Evolutionary conservation across 30 jellyfish, hydroid and myxozoan species (phyloP), one percentile per base, ranked within the genome.

Genomic region (Turritopsis rubra): DNA sequence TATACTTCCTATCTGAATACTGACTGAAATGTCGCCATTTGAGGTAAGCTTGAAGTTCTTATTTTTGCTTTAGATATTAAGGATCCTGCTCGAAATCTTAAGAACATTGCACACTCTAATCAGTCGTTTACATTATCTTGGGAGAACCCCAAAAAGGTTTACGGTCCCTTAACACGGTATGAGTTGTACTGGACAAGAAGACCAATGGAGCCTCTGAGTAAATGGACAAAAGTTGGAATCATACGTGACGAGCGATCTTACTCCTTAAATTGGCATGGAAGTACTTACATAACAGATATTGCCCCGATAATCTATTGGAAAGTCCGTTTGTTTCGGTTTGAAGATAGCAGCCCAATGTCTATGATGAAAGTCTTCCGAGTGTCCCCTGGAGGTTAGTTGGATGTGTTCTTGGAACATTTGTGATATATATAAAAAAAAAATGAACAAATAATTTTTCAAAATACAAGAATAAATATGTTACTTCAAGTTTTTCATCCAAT

Each of bases 341-440:
- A 52, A 20, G 94, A 95, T 23, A 74, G 52, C 22, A 96, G 99
- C 18, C 99, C 99, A 20, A 79, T 93, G 74, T 86, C 97, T 52
- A 30, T 29, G 9, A 71, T 26, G 28, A 82, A 82, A 66, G 85
- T 71, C 20, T 82, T 82, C 84, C 70, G 83, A 82, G 82, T 66
- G 4, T 52, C 85, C n/a, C 65, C 75, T 16, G 88, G 88, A 82
- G 88, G 88, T 82, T 66, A 3, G 76, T 41, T 41, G 5, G 60
- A 3, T n/a, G n/a, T n/a, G n/a, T n/a, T n/a, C n/a, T n/a, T n/a
- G n/a, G n/a, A 54, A 54, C 72, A 54, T n/a, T 16, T 16, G 72
- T 54, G n/a, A 16, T 54, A n/a, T 54, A 16, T 54, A 54, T n/a
- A 54, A 54, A 54, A 16, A 54, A 54, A 54, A 54, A 54, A n/a